These are phyloP conservation scores for Archips crataeganus DNA, from an alignment of 2,888 invertebrate species.

Conservation along the genomic window DNA sequence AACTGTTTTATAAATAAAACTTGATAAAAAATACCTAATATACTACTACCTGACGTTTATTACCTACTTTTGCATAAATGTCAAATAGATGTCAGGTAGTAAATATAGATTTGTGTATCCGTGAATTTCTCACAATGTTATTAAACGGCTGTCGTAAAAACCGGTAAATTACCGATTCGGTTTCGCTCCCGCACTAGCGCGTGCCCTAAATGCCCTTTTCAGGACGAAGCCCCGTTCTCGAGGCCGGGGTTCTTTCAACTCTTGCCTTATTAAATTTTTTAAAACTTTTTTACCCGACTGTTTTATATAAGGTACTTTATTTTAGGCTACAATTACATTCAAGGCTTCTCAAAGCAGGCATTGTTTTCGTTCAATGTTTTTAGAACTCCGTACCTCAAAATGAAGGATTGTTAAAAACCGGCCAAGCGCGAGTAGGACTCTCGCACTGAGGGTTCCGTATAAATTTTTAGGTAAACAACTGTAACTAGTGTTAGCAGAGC, in stretches of 20 bases:
- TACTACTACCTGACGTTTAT: no score
- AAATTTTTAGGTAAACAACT: no score
- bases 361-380: no score
- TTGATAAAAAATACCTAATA: no score
- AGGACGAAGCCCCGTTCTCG: conserved; percentile 23
- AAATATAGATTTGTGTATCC: neutral
- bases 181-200: conserved; percentile 18
- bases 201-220: conserved; percentile 26
- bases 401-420: no score
- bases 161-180: conserved; percentile 19
- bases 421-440: no score
- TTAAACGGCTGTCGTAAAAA: neutral
- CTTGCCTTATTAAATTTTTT: conserved; percentile 8
- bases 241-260: conserved; percentile 21
- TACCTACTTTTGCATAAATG: no score
- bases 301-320: neutral
- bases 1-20: no score
- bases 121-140: neutral
- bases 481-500: no score
- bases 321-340: neutral
- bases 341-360: no score
- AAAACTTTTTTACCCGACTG: neutral
- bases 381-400: no score
- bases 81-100: neutral
- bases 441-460: no score